Evolutionary conservation across 2,888 invertebrate species (phyloP), one percentile per base, ranked within the genome.

Genomic region (Heliconius ismenius): DNA sequence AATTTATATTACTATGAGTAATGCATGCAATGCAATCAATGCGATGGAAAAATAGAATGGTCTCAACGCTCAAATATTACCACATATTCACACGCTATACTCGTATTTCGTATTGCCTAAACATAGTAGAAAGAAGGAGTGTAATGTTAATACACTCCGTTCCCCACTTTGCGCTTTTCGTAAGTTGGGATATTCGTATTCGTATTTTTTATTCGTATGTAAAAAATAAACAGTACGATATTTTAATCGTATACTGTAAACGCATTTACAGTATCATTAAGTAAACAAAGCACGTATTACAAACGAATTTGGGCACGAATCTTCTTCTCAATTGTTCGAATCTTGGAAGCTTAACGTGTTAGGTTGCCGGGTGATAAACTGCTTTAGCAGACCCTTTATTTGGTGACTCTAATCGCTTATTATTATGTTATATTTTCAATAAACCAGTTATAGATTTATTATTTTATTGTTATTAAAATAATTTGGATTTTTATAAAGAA

Each of bases 341-440:
- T 92, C 92, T 93, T 92, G 92, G 91, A 86, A 86, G 83, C 90
- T 90, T 92, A 92, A 92, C 91, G 89, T 88, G 88, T 89, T 91
- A 88, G 87, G 91, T 91, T 89, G 91, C 90, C 85, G 81, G 84
- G 90, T 81, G 88, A 90, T 91, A 92, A 92, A 88, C 89, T 90
- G 90, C 90, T 91, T 90, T 89, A 83, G 79, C 75, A 74, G 76
- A 72, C 78, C 79, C 80, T 73, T 74, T 75, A 74, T 73, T 78
- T 64, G 67, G 60, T 39, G 43, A 68, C 68, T 39, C 28, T 74
- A 74, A 75, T 62, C 64, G 73, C 68, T 79, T 79, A 79, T 60
- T 77, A 65, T 75, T 32, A 18, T 43, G 24, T 64, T 28, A 64
- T 54, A 26, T 24, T 63, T 43, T 73, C 60, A 63, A 73, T 73